phyloP scores from a whole-genome alignment of 2,888 invertebrate genomes.

The Scaeva pyrastri region DNA sequence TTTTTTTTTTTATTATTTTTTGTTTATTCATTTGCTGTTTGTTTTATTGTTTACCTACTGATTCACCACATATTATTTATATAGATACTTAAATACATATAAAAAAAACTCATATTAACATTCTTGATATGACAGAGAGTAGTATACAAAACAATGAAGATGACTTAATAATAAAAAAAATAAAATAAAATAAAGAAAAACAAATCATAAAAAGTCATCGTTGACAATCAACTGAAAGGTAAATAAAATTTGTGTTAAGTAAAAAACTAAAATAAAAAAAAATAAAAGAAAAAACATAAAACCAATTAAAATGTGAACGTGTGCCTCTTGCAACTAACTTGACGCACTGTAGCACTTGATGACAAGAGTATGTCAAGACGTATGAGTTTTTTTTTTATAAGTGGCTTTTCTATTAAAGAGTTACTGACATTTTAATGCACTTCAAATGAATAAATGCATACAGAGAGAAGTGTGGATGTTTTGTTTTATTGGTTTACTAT shows the following conservation, averaged over 20 bases:
- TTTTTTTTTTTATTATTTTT: neutral
- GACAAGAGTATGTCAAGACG: neutral
- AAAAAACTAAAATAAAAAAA: neutral
- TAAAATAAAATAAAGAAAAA: neutral
- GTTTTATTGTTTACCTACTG: conserved; percentile 66
- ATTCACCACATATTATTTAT: conserved; percentile 41
- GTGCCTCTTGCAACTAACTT: conserved; percentile 4
- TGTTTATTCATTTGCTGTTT: conserved; percentile 31
- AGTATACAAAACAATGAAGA: neutral
- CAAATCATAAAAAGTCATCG: neutral
- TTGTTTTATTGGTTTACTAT: neutral
- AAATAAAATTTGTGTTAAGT: conserved; percentile 7
- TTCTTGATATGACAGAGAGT: conserved; percentile 16
- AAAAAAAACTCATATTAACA: conserved; percentile 16
- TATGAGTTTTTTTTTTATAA: conserved; percentile 19
- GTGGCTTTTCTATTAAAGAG: conserved; percentile 17
- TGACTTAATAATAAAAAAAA: conserved; percentile 13
- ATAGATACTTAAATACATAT: neutral
- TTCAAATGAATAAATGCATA: neutral
- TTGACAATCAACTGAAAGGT: conserved; percentile 13
- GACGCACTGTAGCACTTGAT: conserved; percentile 26
- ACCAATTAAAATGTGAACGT: conserved; percentile 11
- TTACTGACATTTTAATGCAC: conserved; percentile 32
- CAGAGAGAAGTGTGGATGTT: neutral
- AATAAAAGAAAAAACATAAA: neutral